These are phyloP conservation scores for Nephrocerus scutellatus DNA, from an alignment of 2,888 invertebrate genomes.

Conservation along the genomic window DNA sequence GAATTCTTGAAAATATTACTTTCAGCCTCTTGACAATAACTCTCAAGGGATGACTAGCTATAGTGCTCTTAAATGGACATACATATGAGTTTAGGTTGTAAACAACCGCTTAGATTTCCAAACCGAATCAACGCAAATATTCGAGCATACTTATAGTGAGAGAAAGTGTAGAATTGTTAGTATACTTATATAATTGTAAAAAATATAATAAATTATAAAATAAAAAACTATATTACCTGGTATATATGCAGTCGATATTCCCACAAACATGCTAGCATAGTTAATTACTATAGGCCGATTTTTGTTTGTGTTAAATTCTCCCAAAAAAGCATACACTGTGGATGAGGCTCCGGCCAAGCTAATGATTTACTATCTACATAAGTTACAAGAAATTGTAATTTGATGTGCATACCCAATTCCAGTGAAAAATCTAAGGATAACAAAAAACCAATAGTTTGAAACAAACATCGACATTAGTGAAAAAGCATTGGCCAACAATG, in stretches of 20 bases:
- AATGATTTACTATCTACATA: neutral
- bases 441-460: conserved; percentile 50
- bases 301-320: conserved; percentile 43
- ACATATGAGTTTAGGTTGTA: too few species aligned
- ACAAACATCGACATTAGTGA: conserved; percentile 51
- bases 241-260: conserved; percentile 38
- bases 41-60: too few species aligned
- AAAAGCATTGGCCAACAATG: conserved; percentile 48
- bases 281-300: conserved; percentile 43
- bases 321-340: conserved; percentile 47
- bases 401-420: conserved; percentile 49
- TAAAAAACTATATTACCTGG: conserved; percentile 28
- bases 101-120: neutral
- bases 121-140: too few species aligned
- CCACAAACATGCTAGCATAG: conserved; percentile 45
- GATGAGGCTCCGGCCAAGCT: conserved; percentile 48
- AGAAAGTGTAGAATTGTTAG: neutral
- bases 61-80: too few species aligned
- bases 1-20: too few species aligned
- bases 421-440: conserved; percentile 50
- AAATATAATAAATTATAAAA: neutral
- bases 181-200: neutral
- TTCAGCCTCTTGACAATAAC: too few species aligned
- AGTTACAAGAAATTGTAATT: neutral
- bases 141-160: too few species aligned